Conservation (phyloP, 2,888 invertebrate genomes). For the Ligdia adustata region DNA sequence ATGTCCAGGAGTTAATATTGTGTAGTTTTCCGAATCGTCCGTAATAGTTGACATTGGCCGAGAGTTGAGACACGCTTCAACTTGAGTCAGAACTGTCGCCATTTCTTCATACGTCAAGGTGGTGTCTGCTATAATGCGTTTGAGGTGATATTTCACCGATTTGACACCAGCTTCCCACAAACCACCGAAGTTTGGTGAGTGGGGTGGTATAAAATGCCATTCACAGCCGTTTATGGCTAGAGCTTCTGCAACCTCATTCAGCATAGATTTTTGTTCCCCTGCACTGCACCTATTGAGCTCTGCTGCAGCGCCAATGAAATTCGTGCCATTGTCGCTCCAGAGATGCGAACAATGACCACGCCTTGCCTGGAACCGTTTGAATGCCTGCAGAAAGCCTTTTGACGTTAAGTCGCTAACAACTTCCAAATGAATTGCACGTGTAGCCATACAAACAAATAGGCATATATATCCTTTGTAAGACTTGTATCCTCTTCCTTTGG, state of each 20-base stretch:
- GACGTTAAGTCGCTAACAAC: neutral
- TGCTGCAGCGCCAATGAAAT: neutral
- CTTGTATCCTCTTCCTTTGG: slow-evolving; percentile 25
- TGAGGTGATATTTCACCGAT: neutral
- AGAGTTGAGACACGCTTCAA: neutral
- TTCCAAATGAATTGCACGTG: neutral
- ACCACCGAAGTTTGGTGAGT: neutral
- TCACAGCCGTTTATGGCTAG: neutral
- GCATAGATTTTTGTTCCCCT: neutral
- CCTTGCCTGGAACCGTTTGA: neutral
- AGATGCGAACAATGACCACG: neutral
- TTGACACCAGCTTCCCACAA: neutral
- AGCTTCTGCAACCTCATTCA: neutral
- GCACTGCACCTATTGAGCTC: neutral
- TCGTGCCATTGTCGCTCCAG: neutral
- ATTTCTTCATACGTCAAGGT: neutral
- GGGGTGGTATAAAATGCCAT: neutral
- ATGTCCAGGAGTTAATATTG: neutral
- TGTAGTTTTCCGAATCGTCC: neutral
- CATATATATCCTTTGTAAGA: slow-evolving; percentile 29
- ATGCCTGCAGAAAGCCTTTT: neutral
- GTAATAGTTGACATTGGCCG: neutral
- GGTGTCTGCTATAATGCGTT: neutral
- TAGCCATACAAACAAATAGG: neutral
- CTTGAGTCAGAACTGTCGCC: neutral